Evolutionary conservation across 2,888 invertebrate genomes (phyloP).

Genomic region (Chymomyza caudatula): DNA sequence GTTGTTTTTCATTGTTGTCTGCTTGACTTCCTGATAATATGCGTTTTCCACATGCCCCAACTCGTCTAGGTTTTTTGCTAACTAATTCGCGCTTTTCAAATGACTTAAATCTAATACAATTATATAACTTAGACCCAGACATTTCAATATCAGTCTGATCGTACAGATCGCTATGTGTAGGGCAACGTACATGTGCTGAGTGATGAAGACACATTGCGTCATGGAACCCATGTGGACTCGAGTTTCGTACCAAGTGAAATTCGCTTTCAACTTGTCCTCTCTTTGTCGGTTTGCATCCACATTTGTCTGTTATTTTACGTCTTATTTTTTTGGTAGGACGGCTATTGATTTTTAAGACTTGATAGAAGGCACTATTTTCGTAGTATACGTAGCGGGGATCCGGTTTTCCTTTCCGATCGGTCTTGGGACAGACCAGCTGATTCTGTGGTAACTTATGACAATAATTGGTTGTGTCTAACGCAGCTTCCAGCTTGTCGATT

Average conservation of each 20-base stretch:
- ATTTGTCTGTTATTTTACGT: not conserved
- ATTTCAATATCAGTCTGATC: conserved; percentile 14
- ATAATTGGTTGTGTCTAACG: too few species aligned
- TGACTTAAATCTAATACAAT: not conserved
- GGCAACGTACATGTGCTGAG: not conserved
- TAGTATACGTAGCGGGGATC: conserved; percentile 9
- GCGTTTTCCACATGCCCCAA: too few species aligned
- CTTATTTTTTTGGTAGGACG: too few species aligned
- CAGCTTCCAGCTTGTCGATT: too few species aligned
- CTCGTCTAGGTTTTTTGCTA: too few species aligned
- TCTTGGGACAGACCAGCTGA: not conserved
- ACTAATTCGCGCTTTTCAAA: not conserved
- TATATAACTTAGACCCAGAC: not conserved
- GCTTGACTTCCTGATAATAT: too few species aligned
- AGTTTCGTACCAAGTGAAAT: too few species aligned
- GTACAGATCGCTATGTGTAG: not conserved
- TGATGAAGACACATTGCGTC: not conserved
- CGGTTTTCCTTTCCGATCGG: not conserved
- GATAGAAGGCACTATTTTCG: conserved; percentile 9
- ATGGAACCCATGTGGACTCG: not conserved
- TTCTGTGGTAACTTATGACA: too few species aligned
- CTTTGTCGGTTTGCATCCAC: not conserved
- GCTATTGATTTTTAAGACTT: not conserved
- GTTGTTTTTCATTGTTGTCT: too few species aligned
- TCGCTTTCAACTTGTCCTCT: not conserved